Conservation (phyloP, 2,888 invertebrate species). For the Dryocosmus kuriphilus region DNA sequence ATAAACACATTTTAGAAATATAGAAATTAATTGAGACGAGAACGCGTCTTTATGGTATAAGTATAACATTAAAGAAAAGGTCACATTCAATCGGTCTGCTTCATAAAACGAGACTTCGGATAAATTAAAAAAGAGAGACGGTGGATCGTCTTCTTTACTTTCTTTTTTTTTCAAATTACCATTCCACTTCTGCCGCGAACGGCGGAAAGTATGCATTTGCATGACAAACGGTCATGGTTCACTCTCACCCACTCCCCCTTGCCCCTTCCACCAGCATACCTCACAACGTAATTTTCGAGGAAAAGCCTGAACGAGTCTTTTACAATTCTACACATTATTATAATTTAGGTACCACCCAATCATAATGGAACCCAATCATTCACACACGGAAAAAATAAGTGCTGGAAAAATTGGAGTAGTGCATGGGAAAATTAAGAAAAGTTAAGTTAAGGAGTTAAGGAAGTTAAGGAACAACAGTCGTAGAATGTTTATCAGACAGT, state of each 20-base stretch:
- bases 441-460: too few relatives aligned
- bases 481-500: too few relatives aligned
- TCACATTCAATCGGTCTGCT: conserved; percentile 20
- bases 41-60: not conserved
- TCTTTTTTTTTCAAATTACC: conserved; percentile 56
- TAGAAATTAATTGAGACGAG: conserved; percentile 1
- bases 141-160: conserved; percentile 47
- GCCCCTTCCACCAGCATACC: not conserved
- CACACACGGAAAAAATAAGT: too few relatives aligned
- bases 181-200: conserved; percentile 55
- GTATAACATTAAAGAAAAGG: conserved; percentile 6
- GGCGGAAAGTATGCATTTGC: conserved; percentile 61
- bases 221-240: conserved; percentile 60
- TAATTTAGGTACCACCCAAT: conserved; percentile 27
- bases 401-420: too few relatives aligned
- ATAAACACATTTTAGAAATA: too few relatives aligned
- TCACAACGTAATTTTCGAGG: conserved; percentile 32
- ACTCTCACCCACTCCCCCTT: conserved; percentile 30
- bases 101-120: conserved; percentile 54
- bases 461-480: too few relatives aligned
- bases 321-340: conserved; percentile 42
- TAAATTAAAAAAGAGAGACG: conserved; percentile 64
- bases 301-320: conserved; percentile 40
- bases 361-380: conserved; percentile 22
- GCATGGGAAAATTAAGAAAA: too few relatives aligned